Base-by-base conservation (phyloP, 2,888 invertebrate genomes). In the Anaspis maculata region DNA sequence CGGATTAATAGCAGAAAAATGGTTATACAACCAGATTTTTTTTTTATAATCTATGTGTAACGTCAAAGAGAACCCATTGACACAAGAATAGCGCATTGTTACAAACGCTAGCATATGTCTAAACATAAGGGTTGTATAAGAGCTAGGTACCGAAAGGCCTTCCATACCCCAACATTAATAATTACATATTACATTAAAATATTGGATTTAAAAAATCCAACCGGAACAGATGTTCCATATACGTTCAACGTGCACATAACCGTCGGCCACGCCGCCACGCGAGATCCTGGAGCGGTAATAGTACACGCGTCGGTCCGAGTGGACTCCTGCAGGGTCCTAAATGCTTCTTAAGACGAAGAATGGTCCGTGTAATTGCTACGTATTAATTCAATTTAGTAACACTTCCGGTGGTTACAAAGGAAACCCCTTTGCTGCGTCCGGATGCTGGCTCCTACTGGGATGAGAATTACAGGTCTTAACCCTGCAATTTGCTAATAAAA, bases 311-410 rank as follows among this genome's bases (percentile, higher is more conserved):
- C 55, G 45, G 49, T 48, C 48, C 45, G 41, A 49, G 46, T 41
- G 49, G 38, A 42, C 51, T 52, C 63, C 64, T 43, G 54, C 51
- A 34, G 61, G 35, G 56, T 42, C 46, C 56, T 59, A 64, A 65
- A 63, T 54, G 64, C 61, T 64, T 54, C 66, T 66, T 62, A 64
- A 64, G 64, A 62, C 51, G 60, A 56, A 58, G 60, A 62, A 63
- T 61, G 45, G 56, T 42, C 49, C 51, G 33, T 55, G 62, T 66
- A 66, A 66, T 66, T 64, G 66, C 64, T 64, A 61, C 62, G 66
- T 64, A 64, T 64, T 64, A 64, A 66, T 64, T 64, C 64, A 62
- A 64, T 66, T 66, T 59, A 50, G 52, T 52, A 55, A 56, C 59
- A 57, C 59, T 64, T 64, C 64, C 64, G 63, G 62, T 49, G 30